Conservation (phyloP, 2,888 invertebrate genomes). For the Oscheius sp. region DNA sequence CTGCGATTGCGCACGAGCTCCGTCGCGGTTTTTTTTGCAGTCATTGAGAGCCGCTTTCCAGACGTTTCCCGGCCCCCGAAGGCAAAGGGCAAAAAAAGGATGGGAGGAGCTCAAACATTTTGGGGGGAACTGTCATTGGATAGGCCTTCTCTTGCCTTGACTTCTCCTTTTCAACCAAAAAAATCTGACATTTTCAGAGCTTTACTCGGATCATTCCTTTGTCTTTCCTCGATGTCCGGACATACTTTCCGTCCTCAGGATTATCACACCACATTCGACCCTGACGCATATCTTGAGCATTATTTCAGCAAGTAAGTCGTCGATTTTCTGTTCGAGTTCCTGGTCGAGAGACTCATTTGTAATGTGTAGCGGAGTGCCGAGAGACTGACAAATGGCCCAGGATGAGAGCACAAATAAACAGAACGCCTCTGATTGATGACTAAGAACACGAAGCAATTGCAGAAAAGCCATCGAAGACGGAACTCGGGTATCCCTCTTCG, state of each 20-base stretch:
- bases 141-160: background rate
- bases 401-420: background rate
- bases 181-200: background rate
- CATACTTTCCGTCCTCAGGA: constrained; percentile 54
- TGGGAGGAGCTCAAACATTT: background rate
- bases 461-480: constrained; percentile 67
- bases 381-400: constrained; percentile 8
- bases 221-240: background rate
- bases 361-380: background rate
- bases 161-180: background rate
- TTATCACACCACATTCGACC: constrained; percentile 65
- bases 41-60: constrained; percentile 6
- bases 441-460: constrained; percentile 24
- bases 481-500: constrained; percentile 67
- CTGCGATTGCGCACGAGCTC: constrained; percentile 10
- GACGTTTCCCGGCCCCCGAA: constrained; percentile 14
- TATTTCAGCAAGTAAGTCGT: constrained; percentile 69
- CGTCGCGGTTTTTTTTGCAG: constrained; percentile 18
- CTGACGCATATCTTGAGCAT: constrained; percentile 66
- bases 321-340: background rate
- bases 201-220: background rate
- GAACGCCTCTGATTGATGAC: background rate
- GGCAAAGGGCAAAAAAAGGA: background rate
- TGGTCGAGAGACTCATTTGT: constrained; percentile 3
- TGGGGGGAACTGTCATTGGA: background rate